Evolutionary conservation across 2,797 vertebrate genomes (phyloP), one percentile per base, ranked within the genome.

Genomic region (Neomorphus geoffroyi): DNA sequence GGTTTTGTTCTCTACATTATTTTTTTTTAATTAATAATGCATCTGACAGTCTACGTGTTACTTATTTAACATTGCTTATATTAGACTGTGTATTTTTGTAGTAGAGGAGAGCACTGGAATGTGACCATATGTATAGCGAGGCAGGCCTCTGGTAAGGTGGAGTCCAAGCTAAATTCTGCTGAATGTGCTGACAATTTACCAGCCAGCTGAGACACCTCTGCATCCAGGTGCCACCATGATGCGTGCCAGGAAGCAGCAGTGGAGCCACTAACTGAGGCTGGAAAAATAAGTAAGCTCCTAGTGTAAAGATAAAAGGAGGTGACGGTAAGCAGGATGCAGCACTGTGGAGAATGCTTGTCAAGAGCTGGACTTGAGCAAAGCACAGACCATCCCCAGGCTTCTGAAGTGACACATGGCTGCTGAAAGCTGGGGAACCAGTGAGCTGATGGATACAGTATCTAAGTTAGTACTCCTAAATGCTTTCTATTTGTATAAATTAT

Each of bases 11-110:
- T 57, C 23, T 56, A 0, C 4, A 1, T 43, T 75, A n/a, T 10
- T 81, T 14, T 69, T 69, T 74, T 66, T 84, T 22, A 79, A 50
- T 86, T 53, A 70, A 43, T 46, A 58, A 43, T 56, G 23, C 21
- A 45, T 74, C 23, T 71, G 67, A 61, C 14, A 65, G 22, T 33
- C 41, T 78, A 0, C 22, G 19, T 28, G 28, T 48, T 65, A 54
- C 7, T 90, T 35, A 8, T 43, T 65, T 84, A 41, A 72, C 27
- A n/a, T 26, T 87, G 27, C 74, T 35, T 46, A n/a, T 43, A 46
- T 1, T 35, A 90, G 50, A 22, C 2, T 0, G 0, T 33, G 16
- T 67, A 5, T 45, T 71, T 88, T 79, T 45, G 56, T 54, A 32
- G 51, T 46, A 48, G 65, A 69, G 53, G 70, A 57, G 26, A 60